Conservation (phyloP, 2,888 invertebrate species). For the Lumbricus terrestris region DNA sequence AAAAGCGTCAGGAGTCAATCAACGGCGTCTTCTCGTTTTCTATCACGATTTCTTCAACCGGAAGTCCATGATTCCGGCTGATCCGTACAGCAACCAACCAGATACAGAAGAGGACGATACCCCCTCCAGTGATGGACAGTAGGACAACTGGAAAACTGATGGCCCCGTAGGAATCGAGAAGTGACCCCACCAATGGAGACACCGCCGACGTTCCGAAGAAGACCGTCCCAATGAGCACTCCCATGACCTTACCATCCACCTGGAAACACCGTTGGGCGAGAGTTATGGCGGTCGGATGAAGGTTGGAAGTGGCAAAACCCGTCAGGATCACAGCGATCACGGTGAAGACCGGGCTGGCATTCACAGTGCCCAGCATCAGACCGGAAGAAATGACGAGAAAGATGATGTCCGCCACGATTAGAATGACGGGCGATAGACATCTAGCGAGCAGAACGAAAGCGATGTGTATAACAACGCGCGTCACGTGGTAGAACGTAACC, state of each 20-base stretch:
- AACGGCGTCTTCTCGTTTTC: background rate
- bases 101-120: background rate
- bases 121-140: background rate
- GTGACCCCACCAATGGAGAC: slow-evolving; percentile 18
- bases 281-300: slow-evolving; percentile 26
- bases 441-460: slow-evolving; percentile 22
- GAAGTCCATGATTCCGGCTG: background rate
- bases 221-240: slow-evolving; percentile 18
- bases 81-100: slow-evolving; percentile 1
- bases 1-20: background rate
- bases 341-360: background rate
- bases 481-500: slow-evolving; percentile 27
- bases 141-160: slow-evolving; percentile 23
- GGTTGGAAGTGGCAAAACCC: slow-evolving; percentile 24
- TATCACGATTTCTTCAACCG: background rate
- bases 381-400: background rate
- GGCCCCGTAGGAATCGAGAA: slow-evolving; percentile 18
- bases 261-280: slow-evolving; percentile 22
- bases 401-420: background rate
- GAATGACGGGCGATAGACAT: background rate
- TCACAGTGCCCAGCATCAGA: slow-evolving; percentile 17
- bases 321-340: slow-evolving; percentile 23
- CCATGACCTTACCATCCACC: slow-evolving; percentile 25
- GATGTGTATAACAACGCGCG: slow-evolving; percentile 27
- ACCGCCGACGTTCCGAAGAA: slow-evolving; percentile 11